phyloP scores from a whole-genome alignment of 2,888 invertebrate genomes.

The Dorcus hopei region DNA sequence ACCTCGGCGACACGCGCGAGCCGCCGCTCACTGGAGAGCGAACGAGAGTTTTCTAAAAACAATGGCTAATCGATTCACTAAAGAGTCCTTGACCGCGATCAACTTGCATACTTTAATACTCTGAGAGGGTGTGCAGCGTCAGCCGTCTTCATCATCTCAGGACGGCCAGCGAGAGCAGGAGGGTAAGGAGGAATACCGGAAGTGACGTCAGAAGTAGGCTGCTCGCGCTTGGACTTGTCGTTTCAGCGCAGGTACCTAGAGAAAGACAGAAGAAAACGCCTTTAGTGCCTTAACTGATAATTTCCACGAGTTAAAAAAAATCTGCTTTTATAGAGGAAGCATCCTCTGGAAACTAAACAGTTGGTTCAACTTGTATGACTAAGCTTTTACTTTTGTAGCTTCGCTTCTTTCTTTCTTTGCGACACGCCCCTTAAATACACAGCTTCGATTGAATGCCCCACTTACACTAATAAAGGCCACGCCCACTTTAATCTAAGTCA shows the following conservation, averaged over 20 bases:
- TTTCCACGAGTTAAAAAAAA: no score
- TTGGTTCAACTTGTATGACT: no score
- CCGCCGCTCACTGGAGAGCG: not conserved
- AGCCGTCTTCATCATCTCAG: slow-evolving; percentile 18
- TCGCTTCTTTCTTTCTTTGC: no score
- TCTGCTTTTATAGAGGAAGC: no score
- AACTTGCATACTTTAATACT: slow-evolving; percentile 8
- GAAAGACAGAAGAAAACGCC: slow-evolving; percentile 1
- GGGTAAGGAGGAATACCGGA: slow-evolving; percentile 8
- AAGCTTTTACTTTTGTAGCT: not conserved
- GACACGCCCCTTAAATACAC: no score
- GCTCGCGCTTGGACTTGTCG: slow-evolving; percentile 6
- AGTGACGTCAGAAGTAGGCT: slow-evolving; percentile 12
- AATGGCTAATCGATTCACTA: slow-evolving; percentile 5
- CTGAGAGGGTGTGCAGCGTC: slow-evolving; percentile 14
- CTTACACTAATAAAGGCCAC: no score
- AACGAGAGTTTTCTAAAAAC: no score
- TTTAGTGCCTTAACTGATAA: no score
- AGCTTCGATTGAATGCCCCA: no score
- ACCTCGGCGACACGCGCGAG: not conserved
- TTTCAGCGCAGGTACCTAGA: slow-evolving; percentile 26
- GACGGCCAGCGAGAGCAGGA: slow-evolving; percentile 5
- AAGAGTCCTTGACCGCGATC: slow-evolving; percentile 3
- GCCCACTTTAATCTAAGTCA: no score
- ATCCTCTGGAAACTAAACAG: no score